Base-by-base conservation (phyloP, 2,888 invertebrate genomes). In the Meghimatium bilineatum region DNA sequence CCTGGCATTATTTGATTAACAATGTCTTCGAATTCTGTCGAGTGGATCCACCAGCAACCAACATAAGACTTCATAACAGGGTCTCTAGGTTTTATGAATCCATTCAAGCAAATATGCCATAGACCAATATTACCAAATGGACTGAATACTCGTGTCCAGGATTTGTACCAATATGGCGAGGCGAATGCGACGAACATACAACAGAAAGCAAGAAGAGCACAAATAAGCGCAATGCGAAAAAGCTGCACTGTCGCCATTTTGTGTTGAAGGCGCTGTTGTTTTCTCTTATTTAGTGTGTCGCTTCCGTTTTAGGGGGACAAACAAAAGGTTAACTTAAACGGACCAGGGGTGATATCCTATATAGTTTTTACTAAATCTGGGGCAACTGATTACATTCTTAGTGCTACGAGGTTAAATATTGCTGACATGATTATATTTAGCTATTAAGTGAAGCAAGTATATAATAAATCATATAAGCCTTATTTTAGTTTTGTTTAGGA, bases 21-120 rank as follows among this genome's bases (percentile, higher is more conserved):
- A 12, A 91, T 89, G 63, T 89, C 89, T 14, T 86, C 86, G 81
- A 91, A 92, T 84, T 90, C 90, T 0, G 90, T 85, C 0, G 92
- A 91, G 75, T 91, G 91, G 32, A 92, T 92, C 92, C 92, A 92
- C 92, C 92, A 92, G 84, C 92, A 92, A 1, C 92, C 92, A 0
- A 92, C 92, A 77, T 91, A 92, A 10, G 90, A 89, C 67, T 90
- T 89, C 87, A 92, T 85, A 2, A 84, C 85, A 0, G 91, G 91
- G 56, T 92, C 92, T 26, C 84, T 71, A 1, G 92, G 92, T 77
- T 90, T 91, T 34, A 91, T 89, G 85, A 88, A 92, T 14, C 92
- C 92, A 20, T 90, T 89, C 38, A 92, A 86, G 84, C 91, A 92
- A 66, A 92, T 88, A 76, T 91, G 90, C 91, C 91, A 92, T 52